These are phyloP conservation scores for Wiebesia pumilae DNA, from an alignment of 1,140 invertebrate species.

Conservation along the genomic window DNA sequence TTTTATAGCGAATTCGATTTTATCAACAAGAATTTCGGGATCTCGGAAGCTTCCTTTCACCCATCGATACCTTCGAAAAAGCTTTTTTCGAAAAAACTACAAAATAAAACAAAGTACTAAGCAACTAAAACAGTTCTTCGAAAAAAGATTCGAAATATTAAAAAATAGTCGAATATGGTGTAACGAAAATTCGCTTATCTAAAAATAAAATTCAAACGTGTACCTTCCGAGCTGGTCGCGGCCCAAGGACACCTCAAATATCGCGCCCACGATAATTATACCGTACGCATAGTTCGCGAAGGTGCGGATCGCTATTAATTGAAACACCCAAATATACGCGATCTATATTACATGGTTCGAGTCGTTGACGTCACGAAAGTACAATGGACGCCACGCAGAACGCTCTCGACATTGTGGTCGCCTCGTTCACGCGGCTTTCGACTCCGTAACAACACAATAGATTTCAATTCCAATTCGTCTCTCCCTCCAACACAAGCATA, in stretches of 20 bases:
- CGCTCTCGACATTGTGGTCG: neutral
- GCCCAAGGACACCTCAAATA: too few relatives aligned
- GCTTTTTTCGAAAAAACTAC: too few relatives aligned
- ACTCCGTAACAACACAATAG: constrained; percentile 33
- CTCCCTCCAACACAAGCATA: neutral
- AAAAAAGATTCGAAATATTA: too few relatives aligned
- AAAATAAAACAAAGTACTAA: too few relatives aligned
- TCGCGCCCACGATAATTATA: too few relatives aligned
- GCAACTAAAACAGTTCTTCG: too few relatives aligned
- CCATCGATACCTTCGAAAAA: too few relatives aligned
- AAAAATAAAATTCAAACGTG: neutral
- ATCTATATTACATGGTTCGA: neutral
- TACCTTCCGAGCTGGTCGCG: too few relatives aligned
- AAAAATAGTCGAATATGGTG: neutral
- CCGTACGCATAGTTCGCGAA: neutral
- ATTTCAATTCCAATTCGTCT: constrained; percentile 48
- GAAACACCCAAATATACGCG: neutral
- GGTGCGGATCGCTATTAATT: neutral
- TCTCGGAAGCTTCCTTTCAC: too few relatives aligned
- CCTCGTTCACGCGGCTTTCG: constrained; percentile 7
- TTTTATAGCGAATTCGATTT: too few relatives aligned
- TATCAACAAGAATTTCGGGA: too few relatives aligned
- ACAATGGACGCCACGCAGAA: constrained; percentile 15
- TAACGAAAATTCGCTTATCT: neutral
- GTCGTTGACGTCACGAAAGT: neutral